Evolutionary conservation across 2,797 vertebrate genomes (phyloP).

Genomic region (Paramormyrops hopkinsi): DNA sequence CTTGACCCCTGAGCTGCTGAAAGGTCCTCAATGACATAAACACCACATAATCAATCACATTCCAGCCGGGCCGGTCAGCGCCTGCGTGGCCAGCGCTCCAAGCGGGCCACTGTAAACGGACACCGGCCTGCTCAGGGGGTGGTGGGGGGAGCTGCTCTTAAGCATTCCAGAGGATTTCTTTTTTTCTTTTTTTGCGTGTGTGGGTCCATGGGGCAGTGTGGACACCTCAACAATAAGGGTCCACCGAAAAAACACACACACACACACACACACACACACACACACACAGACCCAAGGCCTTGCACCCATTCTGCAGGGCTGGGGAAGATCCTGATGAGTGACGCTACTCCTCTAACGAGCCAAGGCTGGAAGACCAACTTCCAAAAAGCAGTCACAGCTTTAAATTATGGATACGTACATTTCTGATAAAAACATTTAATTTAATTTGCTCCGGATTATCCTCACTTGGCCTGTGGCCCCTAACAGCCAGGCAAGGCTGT

Average conservation of each 20-base stretch:
- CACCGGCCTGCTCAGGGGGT: constrained; percentile 60
- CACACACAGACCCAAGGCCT: neutral
- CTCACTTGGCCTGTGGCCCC: neutral
- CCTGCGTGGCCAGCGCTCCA: constrained; percentile 58
- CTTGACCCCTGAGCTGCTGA: constrained; percentile 78
- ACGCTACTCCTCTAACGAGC: neutral
- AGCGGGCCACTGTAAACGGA: constrained; percentile 86
- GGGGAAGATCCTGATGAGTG: neutral
- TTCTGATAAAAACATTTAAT: neutral
- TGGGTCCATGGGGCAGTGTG: constrained; percentile 27
- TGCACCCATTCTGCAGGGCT: neutral
- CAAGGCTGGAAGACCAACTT: neutral
- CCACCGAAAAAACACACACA: neutral
- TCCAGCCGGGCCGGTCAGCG: constrained; percentile 70
- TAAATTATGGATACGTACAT: neutral
- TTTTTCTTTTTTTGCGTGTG: constrained; percentile 25
- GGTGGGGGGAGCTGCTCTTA: constrained; percentile 41
- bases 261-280: neutral
- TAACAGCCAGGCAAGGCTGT: neutral
- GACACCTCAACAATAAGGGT: neutral
- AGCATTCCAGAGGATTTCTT: constrained; percentile 57
- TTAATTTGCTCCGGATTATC: neutral
- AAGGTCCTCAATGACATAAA: constrained; percentile 85
- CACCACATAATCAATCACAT: constrained; percentile 97
- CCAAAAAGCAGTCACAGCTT: neutral